Evolutionary conservation across 2,888 invertebrate species (phyloP).

Genomic region (Leptothorax acervorum): DNA sequence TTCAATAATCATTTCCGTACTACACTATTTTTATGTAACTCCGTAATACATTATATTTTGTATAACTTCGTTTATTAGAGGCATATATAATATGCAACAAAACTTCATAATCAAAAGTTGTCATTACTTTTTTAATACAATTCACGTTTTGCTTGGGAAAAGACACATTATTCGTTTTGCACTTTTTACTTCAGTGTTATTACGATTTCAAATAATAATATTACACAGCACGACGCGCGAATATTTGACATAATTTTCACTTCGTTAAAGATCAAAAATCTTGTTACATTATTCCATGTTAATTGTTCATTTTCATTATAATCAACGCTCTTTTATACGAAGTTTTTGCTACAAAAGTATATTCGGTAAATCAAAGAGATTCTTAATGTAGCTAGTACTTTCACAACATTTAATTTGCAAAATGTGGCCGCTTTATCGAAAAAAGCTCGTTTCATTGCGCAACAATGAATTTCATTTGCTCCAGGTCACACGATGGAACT

Average conservation of each 20-base stretch:
- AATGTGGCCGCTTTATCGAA: not conserved
- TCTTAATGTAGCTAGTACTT: not conserved
- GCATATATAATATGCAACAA: not conserved
- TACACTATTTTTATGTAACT: not conserved
- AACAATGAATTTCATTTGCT: constrained; percentile 35
- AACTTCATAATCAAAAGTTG: not conserved
- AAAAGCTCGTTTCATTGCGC: not conserved
- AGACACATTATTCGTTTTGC: not conserved
- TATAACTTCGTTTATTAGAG: constrained; percentile 2
- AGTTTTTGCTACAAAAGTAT: not conserved
- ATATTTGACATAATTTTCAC: not conserved
- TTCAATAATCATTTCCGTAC: not conserved
- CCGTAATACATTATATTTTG: not conserved
- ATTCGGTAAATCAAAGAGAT: constrained; percentile 4
- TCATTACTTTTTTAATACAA: not conserved
- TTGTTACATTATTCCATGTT: constrained; percentile 16
- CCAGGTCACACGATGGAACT: not conserved
- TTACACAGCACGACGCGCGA: not conserved
- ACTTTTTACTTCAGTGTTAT: not conserved
- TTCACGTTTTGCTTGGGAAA: not conserved
- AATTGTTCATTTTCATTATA: constrained; percentile 24
- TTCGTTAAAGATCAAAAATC: not conserved
- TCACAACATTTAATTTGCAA: not conserved
- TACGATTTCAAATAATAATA: constrained; percentile 2
- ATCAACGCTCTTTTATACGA: not conserved